A percentile compares a stretch with the other conserved stretches of the same genome.
phyloP scores from a whole-genome alignment of 2,888 invertebrate species.

The Sarcophaga rosellei region DNA sequence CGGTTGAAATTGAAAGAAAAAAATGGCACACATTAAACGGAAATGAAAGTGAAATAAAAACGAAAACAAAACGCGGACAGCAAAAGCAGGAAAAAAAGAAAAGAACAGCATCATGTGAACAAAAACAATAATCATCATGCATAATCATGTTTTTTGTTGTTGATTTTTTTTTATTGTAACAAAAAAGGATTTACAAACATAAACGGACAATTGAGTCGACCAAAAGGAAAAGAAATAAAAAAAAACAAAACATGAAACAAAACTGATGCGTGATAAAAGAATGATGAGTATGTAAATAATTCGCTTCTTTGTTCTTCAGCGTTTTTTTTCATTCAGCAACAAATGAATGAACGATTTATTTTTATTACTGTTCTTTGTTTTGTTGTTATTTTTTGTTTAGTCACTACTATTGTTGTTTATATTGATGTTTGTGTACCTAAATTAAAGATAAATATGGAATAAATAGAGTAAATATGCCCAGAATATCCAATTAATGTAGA shows the following conservation, averaged over 20 bases:
- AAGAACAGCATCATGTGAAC: conserved; percentile 1
- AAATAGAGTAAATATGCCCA: neutral
- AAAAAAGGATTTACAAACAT: conserved; percentile 38
- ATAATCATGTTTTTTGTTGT: conserved; percentile 33
- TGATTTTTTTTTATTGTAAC: conserved; percentile 9
- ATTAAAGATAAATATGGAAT: conserved; percentile 22
- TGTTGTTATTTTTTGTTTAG: neutral
- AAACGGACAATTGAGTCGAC: conserved; percentile 25
- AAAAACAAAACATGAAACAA: conserved; percentile 13
- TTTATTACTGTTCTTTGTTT: conserved; percentile 9
- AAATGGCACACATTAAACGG: conserved; percentile 16
- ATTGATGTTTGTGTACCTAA: neutral
- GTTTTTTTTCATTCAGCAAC: conserved; percentile 20
- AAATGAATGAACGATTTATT: conserved; percentile 30
- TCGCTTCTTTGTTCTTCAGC: neutral
- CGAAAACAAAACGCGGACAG: neutral
- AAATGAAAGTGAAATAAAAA: neutral
- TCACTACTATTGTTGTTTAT: neutral
- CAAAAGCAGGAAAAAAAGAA: conserved; percentile 3
- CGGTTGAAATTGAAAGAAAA: conserved; percentile 21
- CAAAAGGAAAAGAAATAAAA: conserved; percentile 16
- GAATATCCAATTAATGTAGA: no score
- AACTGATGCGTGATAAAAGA: neutral
- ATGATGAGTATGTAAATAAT: conserved; percentile 17
- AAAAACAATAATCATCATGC: conserved; percentile 33